These are phyloP conservation scores for Diplodus puntazzo DNA, from an alignment of 2,797 vertebrate genomes.

Conservation along the genomic window DNA sequence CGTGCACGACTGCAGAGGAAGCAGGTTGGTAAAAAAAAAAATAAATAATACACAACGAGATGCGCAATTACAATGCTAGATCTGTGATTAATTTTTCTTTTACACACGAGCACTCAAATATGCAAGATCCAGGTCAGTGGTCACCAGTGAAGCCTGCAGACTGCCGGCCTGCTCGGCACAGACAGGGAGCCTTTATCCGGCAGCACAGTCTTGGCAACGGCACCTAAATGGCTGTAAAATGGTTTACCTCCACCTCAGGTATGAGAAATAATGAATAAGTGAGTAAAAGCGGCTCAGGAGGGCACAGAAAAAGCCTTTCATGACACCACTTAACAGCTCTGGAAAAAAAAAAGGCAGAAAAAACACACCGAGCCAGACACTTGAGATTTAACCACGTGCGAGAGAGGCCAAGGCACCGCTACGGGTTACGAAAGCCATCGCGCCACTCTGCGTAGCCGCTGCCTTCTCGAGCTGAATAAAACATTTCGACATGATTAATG, in stretches of 20 bases:
- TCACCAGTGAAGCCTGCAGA: constrained; percentile 43
- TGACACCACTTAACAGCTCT: constrained; percentile 26
- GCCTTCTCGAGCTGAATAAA: background rate
- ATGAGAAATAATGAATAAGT: constrained; percentile 55
- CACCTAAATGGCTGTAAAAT: constrained; percentile 38
- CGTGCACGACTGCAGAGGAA: constrained; percentile 17
- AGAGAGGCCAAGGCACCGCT: constrained; percentile 3
- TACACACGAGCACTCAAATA: background rate
- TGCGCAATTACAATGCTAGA: background rate
- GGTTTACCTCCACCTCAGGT: constrained; percentile 28
- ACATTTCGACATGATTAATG: background rate
- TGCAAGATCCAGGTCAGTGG: constrained; percentile 53
- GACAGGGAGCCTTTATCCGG: constrained; percentile 37
- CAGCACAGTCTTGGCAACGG: constrained; percentile 9
- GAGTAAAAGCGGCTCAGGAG: constrained; percentile 26
- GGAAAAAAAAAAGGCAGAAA: background rate
- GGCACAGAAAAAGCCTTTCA: constrained; percentile 30
- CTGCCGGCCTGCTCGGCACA: constrained; percentile 13
- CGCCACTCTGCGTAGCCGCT: background rate
- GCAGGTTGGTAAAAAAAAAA: background rate
- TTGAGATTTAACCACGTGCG: constrained; percentile 41
- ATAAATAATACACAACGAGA: background rate
- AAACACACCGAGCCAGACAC: constrained; percentile 9
- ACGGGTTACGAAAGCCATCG: background rate
- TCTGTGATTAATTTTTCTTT: background rate